These are phyloP conservation scores for Panurus biarmicus DNA, from an alignment of 2,113 vertebrate genomes.

Conservation along the genomic window DNA sequence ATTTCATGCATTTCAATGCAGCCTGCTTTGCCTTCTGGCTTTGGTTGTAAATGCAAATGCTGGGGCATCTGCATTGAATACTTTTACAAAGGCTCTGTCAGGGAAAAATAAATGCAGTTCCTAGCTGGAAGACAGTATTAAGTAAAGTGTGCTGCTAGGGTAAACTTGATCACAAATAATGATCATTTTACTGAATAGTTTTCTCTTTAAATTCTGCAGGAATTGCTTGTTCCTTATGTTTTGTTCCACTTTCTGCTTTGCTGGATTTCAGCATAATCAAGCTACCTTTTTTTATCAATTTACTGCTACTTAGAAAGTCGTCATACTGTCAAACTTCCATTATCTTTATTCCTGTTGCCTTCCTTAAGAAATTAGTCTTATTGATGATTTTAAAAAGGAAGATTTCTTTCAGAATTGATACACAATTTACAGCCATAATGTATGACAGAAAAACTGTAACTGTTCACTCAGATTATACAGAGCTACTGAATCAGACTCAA, in stretches of 20 bases:
- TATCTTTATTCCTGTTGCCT: not conserved
- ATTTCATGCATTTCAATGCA: not conserved
- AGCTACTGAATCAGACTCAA: not conserved
- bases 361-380: not conserved
- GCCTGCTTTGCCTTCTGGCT: not conserved
- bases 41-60: not conserved
- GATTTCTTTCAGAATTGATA: not conserved
- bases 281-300: not conserved
- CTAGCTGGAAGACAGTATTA: not conserved
- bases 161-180: not conserved
- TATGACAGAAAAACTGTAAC: not conserved
- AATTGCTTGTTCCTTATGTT: not conserved
- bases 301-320: not conserved
- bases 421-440: not conserved
- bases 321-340: not conserved
- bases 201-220: not conserved
- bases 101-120: not conserved
- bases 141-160: not conserved
- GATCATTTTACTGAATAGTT: not conserved
- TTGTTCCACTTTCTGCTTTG: not conserved
- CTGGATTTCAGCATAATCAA: not conserved
- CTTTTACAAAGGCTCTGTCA: not conserved
- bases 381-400: not conserved
- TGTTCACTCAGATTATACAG: not conserved
- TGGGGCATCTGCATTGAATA: not conserved